phyloP scores from a whole-genome alignment of 2,113 vertebrate species.

The Rissa tridactyla region DNA sequence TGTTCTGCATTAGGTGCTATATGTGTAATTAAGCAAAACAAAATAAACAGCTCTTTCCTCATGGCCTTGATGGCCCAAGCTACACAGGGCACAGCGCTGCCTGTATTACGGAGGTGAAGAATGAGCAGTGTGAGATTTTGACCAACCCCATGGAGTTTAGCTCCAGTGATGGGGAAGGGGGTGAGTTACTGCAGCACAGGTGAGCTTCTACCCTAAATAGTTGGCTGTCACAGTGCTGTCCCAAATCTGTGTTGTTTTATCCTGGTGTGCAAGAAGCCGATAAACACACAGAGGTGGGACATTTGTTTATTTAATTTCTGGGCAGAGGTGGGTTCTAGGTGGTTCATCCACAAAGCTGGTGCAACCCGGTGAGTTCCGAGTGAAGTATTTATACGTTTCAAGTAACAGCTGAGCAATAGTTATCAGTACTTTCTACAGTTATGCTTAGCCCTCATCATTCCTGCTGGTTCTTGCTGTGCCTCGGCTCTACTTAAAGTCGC shows the following conservation, averaged over 20 bases:
- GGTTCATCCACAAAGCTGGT: background rate
- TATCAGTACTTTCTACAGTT: background rate
- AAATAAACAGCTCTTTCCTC: background rate
- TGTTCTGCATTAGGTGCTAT: background rate
- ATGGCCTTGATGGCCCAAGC: background rate
- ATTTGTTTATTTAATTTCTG: background rate
- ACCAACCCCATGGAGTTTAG: background rate
- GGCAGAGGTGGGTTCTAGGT: background rate
- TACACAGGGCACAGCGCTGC: background rate
- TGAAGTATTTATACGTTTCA: background rate
- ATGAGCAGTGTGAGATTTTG: background rate
- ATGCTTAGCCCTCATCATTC: too few species aligned
- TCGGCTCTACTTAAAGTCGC: background rate
- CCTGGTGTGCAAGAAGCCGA: background rate
- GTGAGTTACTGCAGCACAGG: background rate
- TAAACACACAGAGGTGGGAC: background rate
- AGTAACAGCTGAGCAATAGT: background rate
- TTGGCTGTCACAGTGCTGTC: background rate
- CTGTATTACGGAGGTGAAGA: background rate
- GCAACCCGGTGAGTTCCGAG: background rate
- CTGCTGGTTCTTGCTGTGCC: background rate
- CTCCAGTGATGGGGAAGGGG: background rate
- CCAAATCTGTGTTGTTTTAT: background rate
- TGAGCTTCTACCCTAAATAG: background rate
- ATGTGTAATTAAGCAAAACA: background rate